Evolutionary conservation across 1,140 invertebrate species (phyloP).

Genomic region (Sarcophaga peregrina): DNA sequence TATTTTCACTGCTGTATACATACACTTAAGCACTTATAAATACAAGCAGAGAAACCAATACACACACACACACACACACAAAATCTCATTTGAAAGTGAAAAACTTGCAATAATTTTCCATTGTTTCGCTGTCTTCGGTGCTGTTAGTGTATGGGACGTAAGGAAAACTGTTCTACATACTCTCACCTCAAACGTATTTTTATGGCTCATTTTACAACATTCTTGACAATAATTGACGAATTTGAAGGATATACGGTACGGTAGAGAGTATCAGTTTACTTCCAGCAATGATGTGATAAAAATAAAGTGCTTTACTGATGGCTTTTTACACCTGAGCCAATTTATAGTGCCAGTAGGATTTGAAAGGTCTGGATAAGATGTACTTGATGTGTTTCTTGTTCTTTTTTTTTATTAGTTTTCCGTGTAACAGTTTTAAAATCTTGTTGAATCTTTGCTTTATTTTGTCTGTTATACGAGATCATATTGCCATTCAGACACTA

Average conservation of each 20-base stretch:
- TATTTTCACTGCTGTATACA: too few species aligned
- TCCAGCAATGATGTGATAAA: not conserved
- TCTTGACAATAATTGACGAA: conserved; percentile 18
- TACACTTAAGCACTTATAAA: too few species aligned
- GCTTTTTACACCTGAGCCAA: conserved; percentile 4
- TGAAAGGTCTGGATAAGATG: too few species aligned
- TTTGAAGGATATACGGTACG: not conserved
- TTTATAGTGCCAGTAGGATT: not conserved
- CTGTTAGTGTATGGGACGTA: not conserved
- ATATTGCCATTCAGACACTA: too few species aligned
- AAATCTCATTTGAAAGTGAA: conserved; percentile 1
- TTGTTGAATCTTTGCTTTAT: too few species aligned
- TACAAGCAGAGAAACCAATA: not conserved
- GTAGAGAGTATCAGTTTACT: not conserved
- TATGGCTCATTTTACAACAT: not conserved
- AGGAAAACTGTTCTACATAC: too few species aligned
- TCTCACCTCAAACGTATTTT: not conserved
- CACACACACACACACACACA: not conserved
- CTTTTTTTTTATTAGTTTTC: too few species aligned
- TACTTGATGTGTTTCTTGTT: too few species aligned
- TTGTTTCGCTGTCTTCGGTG: not conserved
- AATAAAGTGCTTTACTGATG: conserved; percentile 1
- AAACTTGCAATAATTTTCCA: conserved; percentile 5
- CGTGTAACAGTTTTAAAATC: too few species aligned
- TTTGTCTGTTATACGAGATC: too few species aligned